Evolutionary conservation across 2,113 vertebrate species (phyloP), one percentile per base, ranked within the genome.

Genomic region (Seriola dumerili): DNA sequence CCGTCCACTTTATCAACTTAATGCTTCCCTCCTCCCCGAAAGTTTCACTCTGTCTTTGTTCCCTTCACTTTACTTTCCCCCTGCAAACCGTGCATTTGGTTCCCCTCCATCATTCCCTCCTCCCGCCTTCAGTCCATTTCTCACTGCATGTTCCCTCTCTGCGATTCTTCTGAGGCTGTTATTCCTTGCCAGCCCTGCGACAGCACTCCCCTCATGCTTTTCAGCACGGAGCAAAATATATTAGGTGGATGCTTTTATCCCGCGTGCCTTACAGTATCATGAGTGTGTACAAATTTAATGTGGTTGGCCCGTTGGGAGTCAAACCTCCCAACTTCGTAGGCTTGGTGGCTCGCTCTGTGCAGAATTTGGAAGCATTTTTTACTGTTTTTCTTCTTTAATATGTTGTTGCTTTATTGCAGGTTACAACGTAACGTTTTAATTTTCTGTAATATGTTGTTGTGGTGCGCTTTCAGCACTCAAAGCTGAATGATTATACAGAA

Each of bases 211-310:
- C 72, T 77, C 75, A 66, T 84, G 79, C 78, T 78, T 84, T 85
- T 81, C 57, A 76, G 34, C 40, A 50, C 10, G 14, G 66, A 86
- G 50, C 67, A 48, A 78, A 87, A 87, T 77, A 70, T 85, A 74
- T 91, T 85, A 77, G 78, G 57, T 70, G 55, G 77, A 88, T 66
- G 88, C 87, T 90, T 93, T 91, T 89, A 91, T 86, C 79, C 83
- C 75, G 76, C 91, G 69, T 84, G 84, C 79, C 64, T 80, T 23
- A 23, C 66, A 42, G 78, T 70, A 76, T 75, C 69, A 72, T 3
- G 23, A 64, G 72, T 57, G 73, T 70, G 84, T 69, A 72, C 68
- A 83, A 44, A 86, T 85, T 85, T 78, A 88, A 61, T 4, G 0
- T 13, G 17, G 36, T 52, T 34, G 72, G 25, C 55, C 85, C 66